Conservation (phyloP, 2,888 invertebrate species). For the Cephus rjabovi region DNA sequence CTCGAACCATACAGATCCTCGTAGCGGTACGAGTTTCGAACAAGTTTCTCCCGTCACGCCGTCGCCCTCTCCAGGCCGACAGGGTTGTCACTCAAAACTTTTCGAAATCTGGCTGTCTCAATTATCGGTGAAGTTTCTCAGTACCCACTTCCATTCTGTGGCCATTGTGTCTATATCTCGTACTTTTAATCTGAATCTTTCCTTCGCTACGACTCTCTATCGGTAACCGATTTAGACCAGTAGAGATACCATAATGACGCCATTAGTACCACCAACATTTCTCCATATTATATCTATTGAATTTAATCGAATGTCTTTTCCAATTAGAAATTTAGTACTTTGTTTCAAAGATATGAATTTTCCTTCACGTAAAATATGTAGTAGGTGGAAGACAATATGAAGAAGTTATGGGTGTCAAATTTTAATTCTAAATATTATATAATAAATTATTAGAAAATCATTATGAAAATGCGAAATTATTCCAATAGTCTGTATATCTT, state of each 20-base stretch:
- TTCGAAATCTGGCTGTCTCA: slow-evolving; percentile 5
- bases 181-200: background rate
- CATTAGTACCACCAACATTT: background rate
- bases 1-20: background rate
- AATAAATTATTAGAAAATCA: background rate
- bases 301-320: background rate
- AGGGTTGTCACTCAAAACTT: slow-evolving; percentile 5
- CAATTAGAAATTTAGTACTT: background rate
- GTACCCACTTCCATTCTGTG: background rate
- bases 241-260: background rate
- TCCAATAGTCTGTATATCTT: no score
- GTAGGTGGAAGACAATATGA: background rate
- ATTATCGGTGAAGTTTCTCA: background rate
- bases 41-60: background rate
- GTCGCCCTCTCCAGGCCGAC: background rate
- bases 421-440: background rate
- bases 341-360: background rate
- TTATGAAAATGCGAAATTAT: no score
- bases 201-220: background rate
- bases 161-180: background rate
- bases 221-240: background rate
- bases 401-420: background rate
- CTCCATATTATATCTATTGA: background rate
- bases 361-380: background rate
- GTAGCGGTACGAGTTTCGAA: background rate